Percentiles rank a stretch among this genome's conserved stretches.
Evolutionary conservation across 2,113 vertebrate genomes (phyloP).

Genomic region (Phaetusa simplex): DNA sequence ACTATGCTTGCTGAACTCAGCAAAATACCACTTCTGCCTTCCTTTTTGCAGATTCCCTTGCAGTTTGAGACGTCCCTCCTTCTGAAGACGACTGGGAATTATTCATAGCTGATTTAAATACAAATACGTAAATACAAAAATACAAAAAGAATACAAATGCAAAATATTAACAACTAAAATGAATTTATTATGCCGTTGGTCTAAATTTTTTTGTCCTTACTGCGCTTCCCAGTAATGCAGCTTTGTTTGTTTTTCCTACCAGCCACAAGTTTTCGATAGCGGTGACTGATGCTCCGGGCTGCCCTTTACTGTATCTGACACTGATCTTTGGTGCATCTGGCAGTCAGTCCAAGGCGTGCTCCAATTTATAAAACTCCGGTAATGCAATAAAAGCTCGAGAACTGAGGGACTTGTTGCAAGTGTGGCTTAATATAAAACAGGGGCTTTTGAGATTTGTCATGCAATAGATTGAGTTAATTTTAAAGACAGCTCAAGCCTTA

Average conservation of each 20-base stretch:
- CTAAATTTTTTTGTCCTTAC: neutral
- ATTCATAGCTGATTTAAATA: neutral
- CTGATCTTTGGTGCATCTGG: neutral
- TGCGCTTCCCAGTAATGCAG: neutral
- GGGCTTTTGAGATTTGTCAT: accelerated
- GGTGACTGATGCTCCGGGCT: neutral
- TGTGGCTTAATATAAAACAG: neutral
- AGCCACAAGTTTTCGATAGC: neutral
- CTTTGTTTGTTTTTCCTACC: neutral
- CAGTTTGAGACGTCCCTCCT: neutral
- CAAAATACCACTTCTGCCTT: neutral
- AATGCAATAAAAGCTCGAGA: neutral
- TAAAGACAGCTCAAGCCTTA: neutral
- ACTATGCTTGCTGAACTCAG: neutral
- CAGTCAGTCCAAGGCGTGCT: neutral
- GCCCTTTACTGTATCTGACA: neutral
- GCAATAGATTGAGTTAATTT: neutral
- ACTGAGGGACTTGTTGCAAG: neutral
- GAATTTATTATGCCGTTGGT: neutral
- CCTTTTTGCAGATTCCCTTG: neutral
- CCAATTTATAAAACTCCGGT: neutral
- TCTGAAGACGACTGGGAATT: neutral
- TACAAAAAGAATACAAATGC: neutral
- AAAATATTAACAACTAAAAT: neutral
- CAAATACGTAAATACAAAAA: neutral